Conservation (phyloP, 1,140 invertebrate species). For the Eubasilissa regina region DNA sequence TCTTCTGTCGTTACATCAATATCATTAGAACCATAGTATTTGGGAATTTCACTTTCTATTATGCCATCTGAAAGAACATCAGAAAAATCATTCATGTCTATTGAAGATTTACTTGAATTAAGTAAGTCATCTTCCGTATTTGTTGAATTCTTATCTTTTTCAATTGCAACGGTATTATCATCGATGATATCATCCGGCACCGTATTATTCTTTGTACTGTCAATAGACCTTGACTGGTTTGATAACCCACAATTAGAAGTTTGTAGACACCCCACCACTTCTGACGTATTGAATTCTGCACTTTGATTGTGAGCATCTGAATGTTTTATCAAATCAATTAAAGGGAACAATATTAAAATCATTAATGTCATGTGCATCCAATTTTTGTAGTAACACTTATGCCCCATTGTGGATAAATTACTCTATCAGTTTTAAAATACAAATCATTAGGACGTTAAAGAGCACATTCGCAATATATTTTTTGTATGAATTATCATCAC, state of each 20-base stretch:
- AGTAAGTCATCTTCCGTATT: neutral
- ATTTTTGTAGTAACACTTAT: conserved; percentile 18
- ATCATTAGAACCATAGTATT: neutral
- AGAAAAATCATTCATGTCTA: neutral
- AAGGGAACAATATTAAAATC: conserved; percentile 17
- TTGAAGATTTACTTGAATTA: neutral
- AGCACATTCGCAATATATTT: neutral
- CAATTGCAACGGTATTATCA: neutral
- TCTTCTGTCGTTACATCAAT: neutral
- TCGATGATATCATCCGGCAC: conserved; percentile 23
- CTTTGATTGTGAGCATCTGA: neutral
- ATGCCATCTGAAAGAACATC: neutral
- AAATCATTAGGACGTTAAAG: neutral
- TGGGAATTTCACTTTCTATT: conserved; percentile 1
- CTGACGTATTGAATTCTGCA: conserved; percentile 9
- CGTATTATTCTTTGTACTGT: conserved; percentile 25
- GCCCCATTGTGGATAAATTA: conserved; percentile 12
- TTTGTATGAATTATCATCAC: too few species aligned
- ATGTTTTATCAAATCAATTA: conserved; percentile 5
- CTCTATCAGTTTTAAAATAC: neutral
- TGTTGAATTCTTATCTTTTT: neutral
- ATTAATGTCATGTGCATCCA: conserved; percentile 17
- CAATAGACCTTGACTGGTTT: conserved; percentile 41
- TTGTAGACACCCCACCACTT: conserved; percentile 1
- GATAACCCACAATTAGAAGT: conserved; percentile 42